A percentile compares a stretch with the other conserved stretches of the same genome.
Evolutionary conservation across 2,797 vertebrate species (phyloP).

Genomic region (Spizella passerina): DNA sequence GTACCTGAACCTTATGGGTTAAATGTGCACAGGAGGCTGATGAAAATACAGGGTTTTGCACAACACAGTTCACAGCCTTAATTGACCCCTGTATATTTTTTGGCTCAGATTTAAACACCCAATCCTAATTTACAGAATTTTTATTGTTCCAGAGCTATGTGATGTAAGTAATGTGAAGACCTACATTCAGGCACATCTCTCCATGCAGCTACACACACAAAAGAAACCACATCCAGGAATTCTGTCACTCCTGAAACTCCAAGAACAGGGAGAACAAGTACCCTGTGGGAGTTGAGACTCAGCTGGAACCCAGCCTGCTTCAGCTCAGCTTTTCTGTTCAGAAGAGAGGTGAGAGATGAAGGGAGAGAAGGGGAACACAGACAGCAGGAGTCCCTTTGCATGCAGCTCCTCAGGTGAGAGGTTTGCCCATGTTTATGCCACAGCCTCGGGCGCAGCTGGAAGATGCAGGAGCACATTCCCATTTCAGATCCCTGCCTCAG

Average conservation of each 20-base stretch:
- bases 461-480: neutral
- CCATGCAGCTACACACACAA: neutral
- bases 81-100: neutral
- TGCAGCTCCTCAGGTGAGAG: neutral
- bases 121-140: neutral
- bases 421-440: neutral
- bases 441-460: neutral
- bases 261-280: neutral
- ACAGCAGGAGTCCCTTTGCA: neutral
- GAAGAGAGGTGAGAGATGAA: neutral
- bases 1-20: neutral
- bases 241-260: neutral
- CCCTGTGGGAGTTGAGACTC: neutral
- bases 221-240: neutral
- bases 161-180: neutral
- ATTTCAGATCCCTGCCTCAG: neutral
- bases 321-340: neutral
- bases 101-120: neutral
- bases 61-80: neutral
- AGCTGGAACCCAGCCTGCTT: neutral
- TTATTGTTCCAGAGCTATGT: neutral
- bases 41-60: neutral
- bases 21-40: neutral
- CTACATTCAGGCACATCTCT: neutral
- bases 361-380: fast-evolving